These are phyloP conservation scores for Erebia aethiops DNA, from an alignment of 2,888 invertebrate genomes.

Conservation along the genomic window DNA sequence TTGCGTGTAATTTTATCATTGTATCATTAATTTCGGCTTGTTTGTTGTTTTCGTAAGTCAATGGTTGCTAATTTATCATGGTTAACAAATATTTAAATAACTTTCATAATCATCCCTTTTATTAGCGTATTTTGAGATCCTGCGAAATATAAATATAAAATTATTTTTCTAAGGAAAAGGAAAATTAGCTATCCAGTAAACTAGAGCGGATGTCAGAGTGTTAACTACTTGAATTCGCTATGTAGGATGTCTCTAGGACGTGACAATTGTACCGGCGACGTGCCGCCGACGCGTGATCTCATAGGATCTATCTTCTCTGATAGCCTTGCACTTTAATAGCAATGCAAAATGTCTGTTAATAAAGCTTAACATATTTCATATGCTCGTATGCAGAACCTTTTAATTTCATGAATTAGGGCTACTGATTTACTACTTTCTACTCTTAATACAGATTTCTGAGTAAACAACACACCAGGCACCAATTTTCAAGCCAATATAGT, in stretches of 20 bases:
- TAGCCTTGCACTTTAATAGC: slow-evolving; percentile 28
- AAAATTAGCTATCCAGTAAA: slow-evolving; percentile 29
- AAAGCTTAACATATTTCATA: background rate
- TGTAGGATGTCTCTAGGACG: slow-evolving; percentile 56
- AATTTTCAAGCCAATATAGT: too few species aligned
- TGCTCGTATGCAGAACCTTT: background rate
- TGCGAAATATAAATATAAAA: too few species aligned
- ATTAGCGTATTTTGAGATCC: too few species aligned
- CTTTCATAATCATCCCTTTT: too few species aligned
- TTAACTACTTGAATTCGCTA: slow-evolving; percentile 23
- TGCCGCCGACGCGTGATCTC: slow-evolving; percentile 50
- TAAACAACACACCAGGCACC: too few species aligned
- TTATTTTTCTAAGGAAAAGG: background rate
- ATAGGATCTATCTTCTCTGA: slow-evolving; percentile 36
- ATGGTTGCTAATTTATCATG: too few species aligned
- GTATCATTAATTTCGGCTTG: too few species aligned
- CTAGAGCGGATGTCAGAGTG: slow-evolving; percentile 29
- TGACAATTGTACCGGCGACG: slow-evolving; percentile 69
- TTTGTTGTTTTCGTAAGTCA: too few species aligned
- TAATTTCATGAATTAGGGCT: background rate
- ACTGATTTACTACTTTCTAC: background rate
- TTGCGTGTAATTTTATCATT: too few species aligned
- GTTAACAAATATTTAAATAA: too few species aligned
- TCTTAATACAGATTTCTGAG: background rate
- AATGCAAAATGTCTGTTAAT: slow-evolving; percentile 16